These are phyloP conservation scores for Mya arenaria DNA, from an alignment of 1,140 invertebrate genomes.

Conservation along the genomic window DNA sequence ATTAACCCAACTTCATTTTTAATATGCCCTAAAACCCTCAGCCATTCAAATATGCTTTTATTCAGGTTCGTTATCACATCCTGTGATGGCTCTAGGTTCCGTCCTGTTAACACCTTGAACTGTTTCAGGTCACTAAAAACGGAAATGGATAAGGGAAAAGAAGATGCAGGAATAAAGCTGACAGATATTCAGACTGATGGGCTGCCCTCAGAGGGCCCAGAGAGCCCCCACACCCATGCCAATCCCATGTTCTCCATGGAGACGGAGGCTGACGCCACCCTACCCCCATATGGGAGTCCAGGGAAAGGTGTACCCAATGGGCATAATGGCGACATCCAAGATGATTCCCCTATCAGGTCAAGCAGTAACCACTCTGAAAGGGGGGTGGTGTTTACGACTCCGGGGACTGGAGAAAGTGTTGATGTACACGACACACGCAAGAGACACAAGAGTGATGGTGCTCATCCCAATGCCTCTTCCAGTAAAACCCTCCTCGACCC, in stretches of 20 bases:
- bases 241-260: constrained; percentile 48
- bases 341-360: too few species aligned
- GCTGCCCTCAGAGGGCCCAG: neutral
- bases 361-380: too few species aligned
- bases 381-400: neutral
- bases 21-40: too few species aligned
- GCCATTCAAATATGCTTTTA: too few species aligned
- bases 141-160: too few species aligned
- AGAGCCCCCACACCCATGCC: constrained; percentile 1
- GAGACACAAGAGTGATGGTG: constrained; percentile 57
- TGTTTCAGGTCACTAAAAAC: too few species aligned
- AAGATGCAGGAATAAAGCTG: too few species aligned
- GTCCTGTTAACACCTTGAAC: too few species aligned
- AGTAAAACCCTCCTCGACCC: constrained; percentile 45
- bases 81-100: too few species aligned
- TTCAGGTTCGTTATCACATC: too few species aligned
- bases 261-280: constrained; percentile 4
- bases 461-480: neutral
- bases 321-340: neutral
- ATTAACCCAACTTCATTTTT: too few species aligned
- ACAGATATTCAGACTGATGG: too few species aligned
- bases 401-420: neutral
- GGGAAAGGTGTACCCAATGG: neutral
- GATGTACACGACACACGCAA: constrained; percentile 16
- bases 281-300: constrained; percentile 22